Evolutionary conservation across 2,797 vertebrate species (phyloP).

Genomic region (Dicrostonyx torquatus): DNA sequence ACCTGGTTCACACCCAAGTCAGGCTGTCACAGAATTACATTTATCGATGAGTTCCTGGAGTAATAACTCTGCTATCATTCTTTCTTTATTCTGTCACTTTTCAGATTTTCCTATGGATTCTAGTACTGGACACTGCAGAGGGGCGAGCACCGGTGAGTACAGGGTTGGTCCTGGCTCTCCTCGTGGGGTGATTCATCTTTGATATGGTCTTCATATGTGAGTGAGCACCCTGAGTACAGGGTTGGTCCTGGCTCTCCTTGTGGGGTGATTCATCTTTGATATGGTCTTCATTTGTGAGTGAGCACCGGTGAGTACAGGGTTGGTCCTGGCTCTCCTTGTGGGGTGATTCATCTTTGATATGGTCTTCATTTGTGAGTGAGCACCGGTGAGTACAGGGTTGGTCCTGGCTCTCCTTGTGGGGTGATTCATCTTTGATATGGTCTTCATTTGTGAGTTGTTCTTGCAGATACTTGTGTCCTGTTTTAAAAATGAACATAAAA

Average conservation of each 20-base stretch:
- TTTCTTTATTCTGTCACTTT: constrained; percentile 85
- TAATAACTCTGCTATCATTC: constrained; percentile 72
- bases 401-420: constrained; percentile 45
- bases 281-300: neutral
- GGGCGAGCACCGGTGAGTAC: constrained; percentile 86
- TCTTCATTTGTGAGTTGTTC: neutral
- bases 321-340: constrained; percentile 44
- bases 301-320: constrained; percentile 85
- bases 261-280: constrained; percentile 13
- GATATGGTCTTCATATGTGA: neutral
- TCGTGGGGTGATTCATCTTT: neutral
- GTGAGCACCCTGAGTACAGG: constrained; percentile 84
- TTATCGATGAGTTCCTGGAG: constrained; percentile 48
- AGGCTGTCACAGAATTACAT: neutral
- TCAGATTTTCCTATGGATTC: constrained; percentile 95
- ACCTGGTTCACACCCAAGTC: neutral
- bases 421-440: constrained; percentile 8
- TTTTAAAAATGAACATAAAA: constrained; percentile 29
- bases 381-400: constrained; percentile 84
- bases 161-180: constrained; percentile 36
- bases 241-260: constrained; percentile 39
- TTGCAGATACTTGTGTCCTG: neutral
- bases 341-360: neutral
- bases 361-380: neutral
- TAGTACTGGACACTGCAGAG: constrained; percentile 93